These are phyloP conservation scores for Lampris incognitus DNA, from an alignment of 2,113 vertebrate genomes.

Conservation along the genomic window DNA sequence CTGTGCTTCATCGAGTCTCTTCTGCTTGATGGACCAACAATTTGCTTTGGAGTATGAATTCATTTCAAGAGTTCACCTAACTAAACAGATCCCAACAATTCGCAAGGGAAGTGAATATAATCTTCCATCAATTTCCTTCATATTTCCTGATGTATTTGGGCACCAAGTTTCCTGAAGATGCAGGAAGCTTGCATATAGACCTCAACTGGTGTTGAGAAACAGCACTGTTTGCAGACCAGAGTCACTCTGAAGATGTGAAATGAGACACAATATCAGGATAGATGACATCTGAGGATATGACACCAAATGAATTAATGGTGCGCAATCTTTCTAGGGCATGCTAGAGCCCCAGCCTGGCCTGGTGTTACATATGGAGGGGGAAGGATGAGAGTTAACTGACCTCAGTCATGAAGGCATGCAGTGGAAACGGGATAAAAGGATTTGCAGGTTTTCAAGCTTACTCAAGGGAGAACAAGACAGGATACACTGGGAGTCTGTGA, in stretches of 20 bases:
- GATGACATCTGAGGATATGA: neutral
- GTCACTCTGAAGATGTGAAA: neutral
- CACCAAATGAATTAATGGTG: neutral
- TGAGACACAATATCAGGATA: no score
- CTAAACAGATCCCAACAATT: no score
- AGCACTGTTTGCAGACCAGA: neutral
- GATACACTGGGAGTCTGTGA: neutral
- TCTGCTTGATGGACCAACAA: neutral
- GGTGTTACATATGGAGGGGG: constrained; percentile 53
- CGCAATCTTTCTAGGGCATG: constrained; percentile 5
- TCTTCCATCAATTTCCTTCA: no score
- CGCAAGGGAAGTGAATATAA: no score
- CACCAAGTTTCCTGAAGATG: neutral
- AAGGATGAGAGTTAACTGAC: constrained; percentile 57
- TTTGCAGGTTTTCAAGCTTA: constrained; percentile 67
- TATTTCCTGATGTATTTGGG: neutral
- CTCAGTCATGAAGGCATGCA: constrained; percentile 55
- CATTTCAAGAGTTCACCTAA: no score
- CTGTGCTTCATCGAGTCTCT: neutral
- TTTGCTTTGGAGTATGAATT: neutral
- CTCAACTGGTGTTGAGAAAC: neutral
- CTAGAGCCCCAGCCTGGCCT: constrained; percentile 8
- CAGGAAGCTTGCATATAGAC: neutral
- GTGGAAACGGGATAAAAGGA: constrained; percentile 77
- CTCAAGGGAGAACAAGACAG: constrained; percentile 24